These are phyloP conservation scores for Escarpia spicata DNA, from an alignment of 2,888 invertebrate genomes.

Conservation along the genomic window DNA sequence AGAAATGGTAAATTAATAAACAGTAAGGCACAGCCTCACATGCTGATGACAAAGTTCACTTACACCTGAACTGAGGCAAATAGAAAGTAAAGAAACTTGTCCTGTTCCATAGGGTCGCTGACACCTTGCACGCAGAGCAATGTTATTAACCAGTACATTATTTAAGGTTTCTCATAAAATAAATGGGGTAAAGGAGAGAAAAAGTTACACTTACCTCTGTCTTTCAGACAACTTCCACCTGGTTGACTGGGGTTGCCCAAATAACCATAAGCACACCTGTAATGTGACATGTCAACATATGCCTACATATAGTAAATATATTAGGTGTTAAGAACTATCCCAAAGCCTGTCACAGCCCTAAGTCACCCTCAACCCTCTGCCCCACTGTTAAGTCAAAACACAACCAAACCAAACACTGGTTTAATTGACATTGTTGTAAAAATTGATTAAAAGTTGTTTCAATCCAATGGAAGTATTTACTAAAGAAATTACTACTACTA, in stretches of 20 bases:
- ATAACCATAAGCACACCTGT: conserved; percentile 68
- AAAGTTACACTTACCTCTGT: conserved; percentile 8
- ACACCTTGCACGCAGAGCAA: neutral
- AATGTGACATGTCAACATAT: neutral
- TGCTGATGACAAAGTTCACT: neutral
- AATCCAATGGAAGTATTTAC: too few species aligned
- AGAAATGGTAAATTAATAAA: neutral
- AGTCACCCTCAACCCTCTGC: too few species aligned
- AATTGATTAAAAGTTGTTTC: too few species aligned
- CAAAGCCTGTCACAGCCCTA: neutral
- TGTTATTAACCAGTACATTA: neutral
- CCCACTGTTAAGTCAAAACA: too few species aligned
- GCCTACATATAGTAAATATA: neutral
- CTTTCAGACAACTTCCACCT: conserved; percentile 59
- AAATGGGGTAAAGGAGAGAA: neutral
- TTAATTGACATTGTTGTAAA: too few species aligned
- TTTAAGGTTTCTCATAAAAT: neutral
- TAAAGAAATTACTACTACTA: too few species aligned
- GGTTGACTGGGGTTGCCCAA: conserved; percentile 65
- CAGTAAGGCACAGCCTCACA: neutral
- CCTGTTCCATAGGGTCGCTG: conserved; percentile 39
- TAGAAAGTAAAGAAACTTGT: neutral
- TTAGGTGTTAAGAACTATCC: neutral
- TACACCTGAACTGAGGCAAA: neutral
- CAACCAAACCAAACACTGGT: too few species aligned